Evolutionary conservation across 1,140 invertebrate species (phyloP).

Genomic region (Spodoptera litura): DNA sequence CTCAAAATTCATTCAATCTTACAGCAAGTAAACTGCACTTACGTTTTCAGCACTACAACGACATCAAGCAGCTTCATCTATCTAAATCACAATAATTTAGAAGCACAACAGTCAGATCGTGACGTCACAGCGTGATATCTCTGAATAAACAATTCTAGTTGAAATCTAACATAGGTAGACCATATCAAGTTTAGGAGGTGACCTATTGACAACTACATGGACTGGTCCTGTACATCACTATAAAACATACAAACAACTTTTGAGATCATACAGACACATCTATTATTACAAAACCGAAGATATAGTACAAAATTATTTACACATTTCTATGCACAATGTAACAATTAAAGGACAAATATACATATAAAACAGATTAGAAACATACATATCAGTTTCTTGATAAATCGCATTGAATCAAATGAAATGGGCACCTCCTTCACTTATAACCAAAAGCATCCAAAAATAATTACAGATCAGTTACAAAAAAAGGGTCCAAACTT

Average conservation of each 20-base stretch:
- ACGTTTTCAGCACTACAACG: slow-evolving; percentile 6
- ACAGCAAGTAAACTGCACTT: slow-evolving; percentile 20
- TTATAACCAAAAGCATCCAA: slow-evolving; percentile 21
- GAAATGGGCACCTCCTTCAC: slow-evolving; percentile 37
- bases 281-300: slow-evolving; percentile 25
- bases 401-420: slow-evolving; percentile 25
- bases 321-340: slow-evolving; percentile 40
- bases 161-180: slow-evolving; percentile 13
- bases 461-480: slow-evolving; percentile 39
- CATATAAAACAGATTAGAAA: slow-evolving; percentile 35
- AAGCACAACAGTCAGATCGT: slow-evolving; percentile 54
- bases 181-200: slow-evolving; percentile 37
- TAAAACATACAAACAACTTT: slow-evolving; percentile 38
- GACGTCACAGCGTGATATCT: slow-evolving; percentile 42
- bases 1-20: slow-evolving; percentile 16
- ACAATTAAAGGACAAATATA: slow-evolving; percentile 36
- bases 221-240: slow-evolving; percentile 8
- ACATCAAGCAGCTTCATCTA: slow-evolving; percentile 37
- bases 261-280: slow-evolving; percentile 48
- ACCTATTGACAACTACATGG: slow-evolving; percentile 7
- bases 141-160: slow-evolving; percentile 50
- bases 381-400: slow-evolving; percentile 4
- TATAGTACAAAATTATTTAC: slow-evolving; percentile 45
- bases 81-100: slow-evolving; percentile 54
- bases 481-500: slow-evolving; percentile 56